These are phyloP conservation scores for Toxostoma redivivum DNA, from an alignment of 2,113 vertebrate genomes.

Conservation along the genomic window DNA sequence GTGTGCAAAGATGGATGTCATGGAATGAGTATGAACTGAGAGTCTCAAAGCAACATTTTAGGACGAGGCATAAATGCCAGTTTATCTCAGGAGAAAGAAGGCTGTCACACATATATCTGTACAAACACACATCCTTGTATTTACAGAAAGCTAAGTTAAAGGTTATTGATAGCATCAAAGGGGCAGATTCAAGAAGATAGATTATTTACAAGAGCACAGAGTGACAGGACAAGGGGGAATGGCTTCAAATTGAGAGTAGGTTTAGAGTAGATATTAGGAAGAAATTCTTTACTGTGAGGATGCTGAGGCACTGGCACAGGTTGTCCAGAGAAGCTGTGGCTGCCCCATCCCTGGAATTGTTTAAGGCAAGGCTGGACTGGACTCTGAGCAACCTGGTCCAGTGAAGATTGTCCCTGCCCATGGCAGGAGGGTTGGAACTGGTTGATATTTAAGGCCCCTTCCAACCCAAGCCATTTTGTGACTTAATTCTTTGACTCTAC, in stretches of 20 bases:
- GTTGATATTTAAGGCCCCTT: neutral
- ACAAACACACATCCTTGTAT: neutral
- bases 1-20: neutral
- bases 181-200: neutral
- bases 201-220: neutral
- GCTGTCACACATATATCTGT: neutral
- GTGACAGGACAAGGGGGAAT: neutral
- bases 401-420: neutral
- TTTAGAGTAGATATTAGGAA: neutral
- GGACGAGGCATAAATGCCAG: neutral
- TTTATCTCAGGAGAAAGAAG: neutral
- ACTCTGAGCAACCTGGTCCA: neutral
- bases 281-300: neutral
- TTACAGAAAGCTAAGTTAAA: neutral
- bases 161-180: neutral
- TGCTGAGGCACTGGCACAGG: neutral
- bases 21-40: neutral
- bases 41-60: neutral
- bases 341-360: neutral
- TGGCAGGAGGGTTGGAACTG: neutral
- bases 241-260: neutral
- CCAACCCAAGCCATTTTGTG: neutral
- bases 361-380: neutral
- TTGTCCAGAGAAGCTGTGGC: neutral
- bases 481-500: neutral